Evolutionary conservation across 2,888 invertebrate species (phyloP).

Genomic region (Cheilosia soror): DNA sequence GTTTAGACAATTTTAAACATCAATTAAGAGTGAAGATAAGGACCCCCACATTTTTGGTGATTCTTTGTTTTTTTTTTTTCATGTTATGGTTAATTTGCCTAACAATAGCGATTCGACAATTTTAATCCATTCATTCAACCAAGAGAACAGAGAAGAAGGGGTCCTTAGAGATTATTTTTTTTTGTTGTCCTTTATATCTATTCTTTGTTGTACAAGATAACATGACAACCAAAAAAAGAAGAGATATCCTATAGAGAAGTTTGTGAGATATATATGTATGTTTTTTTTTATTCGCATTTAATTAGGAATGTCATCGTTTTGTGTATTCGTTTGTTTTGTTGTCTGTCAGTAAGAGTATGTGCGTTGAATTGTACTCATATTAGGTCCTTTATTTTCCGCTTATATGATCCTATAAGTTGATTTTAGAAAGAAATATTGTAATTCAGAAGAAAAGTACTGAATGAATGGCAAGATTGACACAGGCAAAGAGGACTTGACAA

Average conservation of each 20-base stretch:
- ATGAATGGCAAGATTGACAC: no score
- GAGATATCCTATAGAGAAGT: conserved; percentile 4
- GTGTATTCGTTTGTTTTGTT: conserved; percentile 16
- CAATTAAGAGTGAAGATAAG: conserved; percentile 37
- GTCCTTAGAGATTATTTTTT: conserved; percentile 1
- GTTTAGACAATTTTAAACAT: conserved; percentile 54
- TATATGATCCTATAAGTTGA: no score
- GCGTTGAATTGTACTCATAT: neutral
- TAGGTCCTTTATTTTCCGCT: neutral
- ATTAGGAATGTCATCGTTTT: conserved; percentile 66
- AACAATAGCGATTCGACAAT: conserved; percentile 41
- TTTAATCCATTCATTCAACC: conserved; percentile 28
- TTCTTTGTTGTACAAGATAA: neutral
- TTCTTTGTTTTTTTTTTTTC: conserved; percentile 30
- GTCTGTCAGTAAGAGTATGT: neutral
- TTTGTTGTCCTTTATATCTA: neutral
- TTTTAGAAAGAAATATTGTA: no score
- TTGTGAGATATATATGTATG: neutral
- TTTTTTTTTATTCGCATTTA: conserved; percentile 58
- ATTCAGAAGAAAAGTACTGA: no score
- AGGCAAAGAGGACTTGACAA: no score
- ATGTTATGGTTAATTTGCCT: conserved; percentile 46
- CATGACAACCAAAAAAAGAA: neutral
- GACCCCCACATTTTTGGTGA: neutral
- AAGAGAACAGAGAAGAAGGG: conserved; percentile 7